These are phyloP conservation scores for Mormoops blainvillei DNA, from an alignment of 2,113 vertebrate genomes.

Conservation along the genomic window DNA sequence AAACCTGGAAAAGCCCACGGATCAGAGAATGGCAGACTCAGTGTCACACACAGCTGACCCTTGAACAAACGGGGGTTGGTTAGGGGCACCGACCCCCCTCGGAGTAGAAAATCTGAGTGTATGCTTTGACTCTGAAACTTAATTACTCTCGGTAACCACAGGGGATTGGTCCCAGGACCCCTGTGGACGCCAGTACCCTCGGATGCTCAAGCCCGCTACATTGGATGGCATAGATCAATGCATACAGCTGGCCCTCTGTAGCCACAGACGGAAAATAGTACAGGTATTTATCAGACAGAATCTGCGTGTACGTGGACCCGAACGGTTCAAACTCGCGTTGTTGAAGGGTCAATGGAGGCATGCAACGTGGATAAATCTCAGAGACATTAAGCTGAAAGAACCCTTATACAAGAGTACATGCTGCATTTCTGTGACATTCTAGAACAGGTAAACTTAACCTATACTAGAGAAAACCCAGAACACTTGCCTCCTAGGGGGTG, in stretches of 20 bases:
- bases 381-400: not conserved
- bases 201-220: no score
- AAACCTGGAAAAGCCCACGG: not conserved
- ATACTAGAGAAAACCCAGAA: not conserved
- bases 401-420: not conserved
- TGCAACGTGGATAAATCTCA: not conserved
- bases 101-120: no score
- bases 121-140: not conserved
- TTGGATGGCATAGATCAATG: rapidly evolving
- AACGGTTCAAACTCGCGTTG: not conserved
- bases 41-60: rapidly evolving
- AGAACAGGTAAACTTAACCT: no score
- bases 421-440: rapidly evolving
- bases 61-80: not conserved
- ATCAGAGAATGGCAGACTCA: not conserved
- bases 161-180: not conserved
- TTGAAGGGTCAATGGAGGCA: not conserved
- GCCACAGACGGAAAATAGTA: not conserved
- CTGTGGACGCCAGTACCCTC: rapidly evolving
- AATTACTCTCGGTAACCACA: not conserved
- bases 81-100: not conserved
- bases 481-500: not conserved
- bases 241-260: not conserved
- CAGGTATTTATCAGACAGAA: not conserved
- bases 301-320: not conserved